Base-by-base conservation (phyloP, 1,140 invertebrate genomes). In the Tetramorium parvispinum region DNA sequence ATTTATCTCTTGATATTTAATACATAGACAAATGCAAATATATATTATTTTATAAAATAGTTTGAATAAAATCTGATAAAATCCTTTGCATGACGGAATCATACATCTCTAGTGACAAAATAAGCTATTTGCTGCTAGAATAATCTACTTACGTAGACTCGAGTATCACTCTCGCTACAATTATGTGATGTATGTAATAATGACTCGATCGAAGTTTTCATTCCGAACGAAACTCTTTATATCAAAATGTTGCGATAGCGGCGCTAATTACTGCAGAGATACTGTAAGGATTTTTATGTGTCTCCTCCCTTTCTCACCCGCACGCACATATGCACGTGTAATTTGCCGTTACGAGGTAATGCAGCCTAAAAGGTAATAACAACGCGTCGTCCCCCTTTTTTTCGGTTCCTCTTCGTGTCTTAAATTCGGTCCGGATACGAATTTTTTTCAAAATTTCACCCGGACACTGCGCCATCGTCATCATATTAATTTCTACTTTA, bases 401-500 rank as follows among this genome's bases (percentile, higher is more conserved):
- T 43, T 59, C n/a, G 21, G 8, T 6, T 32, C 16, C 7, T 10
- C 13, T 46, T 53, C n/a, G 1, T n/a, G 27, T 37, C 76, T 68
- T 32, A 32, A 32, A 32, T 16, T 10, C 43, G n/a, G 2, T 18
- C 32, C 61, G 37, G 63, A 79, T 53, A 46, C 27, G 11, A 55
- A 59, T 53, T 43, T 40, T 68, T 79, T 55, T 81, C 21, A 11
- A 18, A 46, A 70, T 81, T 57, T 70, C 18, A 46, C 21, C 21
- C 21, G 2, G 46, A 66, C 27, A 66, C n/a, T 10, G 27, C 24
- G 32, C 24, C 24, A 21, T 43, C 27, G 46, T 51, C 32, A 32
- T 16, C 37, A 55, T 76, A 85, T 76, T 76, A 85, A 85, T 75
- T 63, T 76, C 71, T 75, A 83, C 53, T 83, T 83, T 85, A 76